Evolutionary conservation across 35 echinoderm and acorn worm genomes (phyloP), one percentile per base, ranked within the genome.

Genomic region (Strongylocentrotus purpuratus): DNA sequence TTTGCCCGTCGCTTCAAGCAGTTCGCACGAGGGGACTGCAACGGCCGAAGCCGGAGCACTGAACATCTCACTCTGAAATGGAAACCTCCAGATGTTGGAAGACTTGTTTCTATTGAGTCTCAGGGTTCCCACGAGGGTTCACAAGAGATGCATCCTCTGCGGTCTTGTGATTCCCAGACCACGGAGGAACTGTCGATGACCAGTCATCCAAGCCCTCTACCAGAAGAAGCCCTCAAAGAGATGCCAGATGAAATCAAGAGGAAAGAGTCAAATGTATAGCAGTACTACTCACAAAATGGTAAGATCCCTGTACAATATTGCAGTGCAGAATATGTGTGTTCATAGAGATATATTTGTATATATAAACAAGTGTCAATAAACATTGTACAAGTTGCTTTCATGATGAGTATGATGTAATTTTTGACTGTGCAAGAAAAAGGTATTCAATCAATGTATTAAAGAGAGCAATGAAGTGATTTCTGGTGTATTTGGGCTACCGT

Each of bases 261-360:
- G 48, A 93, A 58, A 58, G 91, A 93, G 91, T 93, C 91, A 20
- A 93, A 93, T 58, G 91, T 93, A 12, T 93, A 93, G 48, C 91
- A 89, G 45, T 46, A 89, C 87, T 46, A 33, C 65, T 78, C 15
- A 78, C 7, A 7, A 78, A 89, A 89, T 89, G 31, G 87, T 89
- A 89, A 89, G 87, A 41, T 18, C 32, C 32, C n/a, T 89, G 45
- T 89, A 41, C 87, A 41, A 31, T 33, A 46, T 33, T 89, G 33
- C 87, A 46, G 32, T 89, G 87, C 87, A 41, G 45, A 33, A 33
- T 45, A 89, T 89, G 87, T 46, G 45, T 33, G 32, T 89, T 17
- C 87, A 89, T 10, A 89, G 33, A 45, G 32, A 25, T 46, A 33
- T 46, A 89, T 89, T 89, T 41, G 87, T 89, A 89, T 78, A 89